Base-by-base conservation (phyloP, 2,888 invertebrate species). In the Oxytorus armatus region DNA sequence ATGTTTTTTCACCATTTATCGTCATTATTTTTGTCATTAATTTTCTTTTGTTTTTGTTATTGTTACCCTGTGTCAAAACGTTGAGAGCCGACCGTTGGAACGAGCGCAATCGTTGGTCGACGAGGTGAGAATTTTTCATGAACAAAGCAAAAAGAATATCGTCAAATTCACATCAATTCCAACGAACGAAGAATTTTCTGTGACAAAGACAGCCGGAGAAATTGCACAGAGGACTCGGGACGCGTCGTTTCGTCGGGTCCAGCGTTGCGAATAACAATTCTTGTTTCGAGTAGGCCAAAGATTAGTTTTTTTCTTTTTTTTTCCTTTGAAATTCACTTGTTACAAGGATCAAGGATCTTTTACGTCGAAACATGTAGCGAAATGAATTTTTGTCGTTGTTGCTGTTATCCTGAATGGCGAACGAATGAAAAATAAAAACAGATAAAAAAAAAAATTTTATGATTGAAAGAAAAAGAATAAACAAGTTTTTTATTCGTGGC, bases 51-150 rank as follows among this genome's bases (percentile, higher is more conserved):
- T 83, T 78, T 84, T 85, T 87, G 81, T 84, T 69, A 82, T 83
- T 85, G 80, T 87, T 91, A 92, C 92, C 91, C 92, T 92, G 92
- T 91, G 90, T 91, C 79, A 82, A 84, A 82, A 81, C 73, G 73
- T 80, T 73, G 63, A 66, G 61, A 73, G 68, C 86, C 86, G 86
- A 86, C 79, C 81, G 84, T 82, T 59, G 82, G 83, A 84, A 85
- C 63, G 82, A 85, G 84, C 85, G 83, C 74, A 83, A 84, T 82
- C 81, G 81, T 82, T 51, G 63, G 14, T 70, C 76, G 63, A 79
- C 55, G 21, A 25, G 23, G 21, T 49, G 61, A 51, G 7, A 65
- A 78, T 44, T 59, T 39, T n/a, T n/a, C n/a, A 21, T 21, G 29
- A 49, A 59, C 33, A 29, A 25, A 36, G 11, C 4, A 47, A 23